phyloP scores from a whole-genome alignment of 2,797 vertebrate genomes.

The Perodicticus potto region DNA sequence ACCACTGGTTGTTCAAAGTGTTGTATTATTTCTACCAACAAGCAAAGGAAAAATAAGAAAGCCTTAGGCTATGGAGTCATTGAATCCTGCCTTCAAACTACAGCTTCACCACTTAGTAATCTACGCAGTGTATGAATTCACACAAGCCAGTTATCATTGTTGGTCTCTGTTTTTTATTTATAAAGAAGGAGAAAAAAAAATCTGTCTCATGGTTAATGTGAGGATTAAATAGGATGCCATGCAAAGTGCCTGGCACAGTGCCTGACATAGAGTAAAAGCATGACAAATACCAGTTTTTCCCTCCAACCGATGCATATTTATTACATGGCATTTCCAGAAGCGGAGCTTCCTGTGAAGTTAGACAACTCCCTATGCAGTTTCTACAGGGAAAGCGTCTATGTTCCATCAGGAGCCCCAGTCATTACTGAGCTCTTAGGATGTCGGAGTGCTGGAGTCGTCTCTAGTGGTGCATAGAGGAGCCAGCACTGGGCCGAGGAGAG shows the following conservation, averaged over 20 bases:
- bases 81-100: neutral
- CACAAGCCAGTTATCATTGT: neutral
- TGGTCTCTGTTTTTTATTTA: neutral
- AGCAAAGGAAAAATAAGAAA: constrained; percentile 5
- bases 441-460: neutral
- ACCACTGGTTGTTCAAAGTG: neutral
- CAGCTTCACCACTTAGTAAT: neutral
- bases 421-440: neutral
- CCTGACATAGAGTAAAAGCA: neutral
- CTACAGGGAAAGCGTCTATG: neutral
- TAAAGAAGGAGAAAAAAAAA: neutral
- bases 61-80: neutral
- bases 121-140: neutral
- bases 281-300: neutral
- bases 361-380: neutral
- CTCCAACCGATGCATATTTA: neutral
- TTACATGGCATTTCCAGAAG: neutral
- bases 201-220: neutral
- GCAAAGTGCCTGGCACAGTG: neutral
- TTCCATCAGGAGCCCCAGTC: neutral
- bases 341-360: neutral
- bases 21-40: constrained; percentile 17
- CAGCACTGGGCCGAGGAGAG: neutral
- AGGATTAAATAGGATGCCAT: neutral
- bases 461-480: neutral